Evolutionary conservation across 2,888 invertebrate species (phyloP).

Genomic region (Nemapogon koenigi): DNA sequence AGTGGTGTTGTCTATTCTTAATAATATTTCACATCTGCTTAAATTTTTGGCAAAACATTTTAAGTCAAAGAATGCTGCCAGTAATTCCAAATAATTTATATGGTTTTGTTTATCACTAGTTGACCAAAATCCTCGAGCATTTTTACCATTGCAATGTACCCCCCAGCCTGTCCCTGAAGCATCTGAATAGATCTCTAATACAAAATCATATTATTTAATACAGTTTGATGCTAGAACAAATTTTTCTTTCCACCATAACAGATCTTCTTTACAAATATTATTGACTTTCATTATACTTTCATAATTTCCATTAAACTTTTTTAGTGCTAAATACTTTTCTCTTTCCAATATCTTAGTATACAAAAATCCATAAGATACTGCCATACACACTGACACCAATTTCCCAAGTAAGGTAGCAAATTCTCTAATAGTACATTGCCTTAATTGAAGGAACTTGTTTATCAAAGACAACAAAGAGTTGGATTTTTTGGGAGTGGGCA

Average conservation of each 20-base stretch:
- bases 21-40: conserved; percentile 11
- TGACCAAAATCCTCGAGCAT: conserved; percentile 7
- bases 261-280: background rate
- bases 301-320: background rate
- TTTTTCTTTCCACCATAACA: conserved; percentile 5
- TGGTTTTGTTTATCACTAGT: conserved; percentile 2
- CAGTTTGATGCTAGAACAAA: conserved; percentile 1
- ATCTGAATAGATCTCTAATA: conserved; percentile 8
- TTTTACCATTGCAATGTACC: conserved; percentile 1
- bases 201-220: conserved; percentile 1
- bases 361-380: background rate
- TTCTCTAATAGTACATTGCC: background rate
- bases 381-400: background rate
- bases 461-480: background rate
- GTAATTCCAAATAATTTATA: conserved; percentile 10
- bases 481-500: background rate
- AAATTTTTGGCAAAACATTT: conserved; percentile 10
- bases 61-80: conserved; percentile 8
- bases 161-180: conserved; percentile 9
- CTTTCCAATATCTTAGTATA: conserved; percentile 1
- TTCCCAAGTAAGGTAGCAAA: conserved; percentile 1
- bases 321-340: background rate
- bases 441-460: background rate
- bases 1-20: conserved; percentile 17
- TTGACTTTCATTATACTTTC: background rate